phyloP scores from a whole-genome alignment of 1,140 invertebrate genomes.

The Eciton burchellii region DNA sequence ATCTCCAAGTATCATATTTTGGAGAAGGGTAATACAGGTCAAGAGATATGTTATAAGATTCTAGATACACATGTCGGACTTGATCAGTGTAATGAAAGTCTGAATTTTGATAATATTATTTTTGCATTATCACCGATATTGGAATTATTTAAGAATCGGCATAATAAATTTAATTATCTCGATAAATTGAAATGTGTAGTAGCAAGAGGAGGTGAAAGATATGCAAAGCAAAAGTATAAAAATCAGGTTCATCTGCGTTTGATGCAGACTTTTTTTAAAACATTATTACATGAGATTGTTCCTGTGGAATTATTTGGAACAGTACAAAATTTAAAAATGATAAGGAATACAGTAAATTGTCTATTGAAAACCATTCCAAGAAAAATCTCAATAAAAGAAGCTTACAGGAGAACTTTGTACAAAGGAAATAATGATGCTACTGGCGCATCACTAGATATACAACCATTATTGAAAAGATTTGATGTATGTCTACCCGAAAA shows the following conservation, averaged over 20 bases:
- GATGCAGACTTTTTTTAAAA: constrained; percentile 15
- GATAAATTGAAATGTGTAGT: constrained; percentile 7
- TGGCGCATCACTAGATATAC: background rate
- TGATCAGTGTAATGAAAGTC: background rate
- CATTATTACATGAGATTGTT: background rate
- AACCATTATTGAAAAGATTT: background rate
- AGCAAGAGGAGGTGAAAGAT: background rate
- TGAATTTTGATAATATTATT: constrained; percentile 1
- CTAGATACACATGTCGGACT: constrained; percentile 11
- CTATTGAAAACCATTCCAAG: constrained; percentile 25
- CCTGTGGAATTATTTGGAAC: constrained; percentile 26
- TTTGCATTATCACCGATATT: constrained; percentile 14
- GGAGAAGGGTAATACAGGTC: background rate
- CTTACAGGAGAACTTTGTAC: background rate
- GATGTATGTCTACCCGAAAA: constrained; percentile 36
- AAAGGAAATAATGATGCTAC: background rate
- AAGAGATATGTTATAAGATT: constrained; percentile 14
- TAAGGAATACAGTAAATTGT: background rate
- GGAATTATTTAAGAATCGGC: background rate
- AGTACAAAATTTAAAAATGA: constrained; percentile 8
- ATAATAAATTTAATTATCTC: constrained; percentile 35
- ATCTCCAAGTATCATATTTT: constrained; percentile 36
- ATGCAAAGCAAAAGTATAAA: background rate
- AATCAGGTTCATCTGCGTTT: constrained; percentile 7
- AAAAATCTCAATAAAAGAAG: background rate